These are phyloP conservation scores for Bellardia bayeri DNA, from an alignment of 2,888 invertebrate species.

Conservation along the genomic window DNA sequence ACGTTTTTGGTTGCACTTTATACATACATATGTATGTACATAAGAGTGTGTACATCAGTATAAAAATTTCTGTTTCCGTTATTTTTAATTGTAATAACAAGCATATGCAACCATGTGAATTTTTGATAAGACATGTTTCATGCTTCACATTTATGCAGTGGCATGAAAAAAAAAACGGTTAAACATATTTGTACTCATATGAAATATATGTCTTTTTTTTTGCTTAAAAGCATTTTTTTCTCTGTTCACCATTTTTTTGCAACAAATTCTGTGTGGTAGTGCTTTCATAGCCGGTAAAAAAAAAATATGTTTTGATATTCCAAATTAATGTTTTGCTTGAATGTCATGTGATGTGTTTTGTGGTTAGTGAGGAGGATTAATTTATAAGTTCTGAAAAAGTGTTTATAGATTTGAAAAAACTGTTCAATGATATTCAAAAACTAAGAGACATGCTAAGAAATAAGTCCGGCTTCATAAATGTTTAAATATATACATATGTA, in stretches of 20 bases:
- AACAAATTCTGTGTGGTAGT: conserved; percentile 1
- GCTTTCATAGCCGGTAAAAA: not conserved
- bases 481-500: too few species aligned
- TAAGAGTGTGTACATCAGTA: too few species aligned
- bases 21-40: not conserved
- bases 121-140: conserved; percentile 51
- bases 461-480: too few species aligned
- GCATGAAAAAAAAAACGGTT: conserved; percentile 3
- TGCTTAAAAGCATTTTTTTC: too few species aligned
- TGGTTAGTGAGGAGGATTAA: too few species aligned
- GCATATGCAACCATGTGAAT: conserved; percentile 40
- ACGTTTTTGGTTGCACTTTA: not conserved
- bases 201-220: not conserved
- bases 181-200: not conserved
- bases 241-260: not conserved
- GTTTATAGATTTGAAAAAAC: too few species aligned
- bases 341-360: too few species aligned
- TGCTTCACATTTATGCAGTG: conserved; percentile 17
- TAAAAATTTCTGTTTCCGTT: not conserved
- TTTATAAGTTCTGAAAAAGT: too few species aligned
- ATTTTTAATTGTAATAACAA: conserved; percentile 3
- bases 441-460: too few species aligned
- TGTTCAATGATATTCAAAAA: too few species aligned
- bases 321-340: conserved; percentile 3
- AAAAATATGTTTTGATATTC: conserved; percentile 18